phyloP scores from a whole-genome alignment of 2,797 vertebrate genomes.

The Sebastes miniatus region DNA sequence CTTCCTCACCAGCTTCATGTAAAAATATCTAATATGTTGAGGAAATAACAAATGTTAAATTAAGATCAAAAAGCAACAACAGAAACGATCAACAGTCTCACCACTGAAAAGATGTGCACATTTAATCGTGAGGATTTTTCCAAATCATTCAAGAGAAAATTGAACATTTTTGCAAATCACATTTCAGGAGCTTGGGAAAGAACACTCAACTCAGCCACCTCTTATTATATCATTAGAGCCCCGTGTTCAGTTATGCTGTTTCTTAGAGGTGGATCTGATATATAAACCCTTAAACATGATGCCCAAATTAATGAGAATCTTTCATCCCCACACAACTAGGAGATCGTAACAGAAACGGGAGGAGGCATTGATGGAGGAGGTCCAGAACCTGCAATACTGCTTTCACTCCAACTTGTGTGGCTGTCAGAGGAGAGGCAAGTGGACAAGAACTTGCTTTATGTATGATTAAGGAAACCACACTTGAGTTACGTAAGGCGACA shows the following conservation, averaged over 20 bases:
- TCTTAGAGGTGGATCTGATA: slow-evolving; percentile 10
- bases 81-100: slow-evolving; percentile 42
- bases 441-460: background rate
- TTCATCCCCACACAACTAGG: slow-evolving; percentile 6
- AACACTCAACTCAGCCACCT: slow-evolving; percentile 26
- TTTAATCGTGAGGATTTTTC: slow-evolving; percentile 70
- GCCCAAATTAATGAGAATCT: background rate
- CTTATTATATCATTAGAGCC: slow-evolving; percentile 27
- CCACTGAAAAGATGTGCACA: slow-evolving; percentile 61
- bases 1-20: background rate
- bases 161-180: slow-evolving; percentile 59
- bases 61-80: background rate
- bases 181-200: slow-evolving; percentile 46
- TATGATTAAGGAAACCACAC: slow-evolving; percentile 6
- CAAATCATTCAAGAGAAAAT: slow-evolving; percentile 57
- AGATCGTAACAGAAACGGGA: slow-evolving; percentile 10
- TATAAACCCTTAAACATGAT: slow-evolving; percentile 18
- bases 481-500: slow-evolving; percentile 14
- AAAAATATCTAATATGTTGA: background rate
- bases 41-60: background rate
- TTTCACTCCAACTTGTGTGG: background rate
- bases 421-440: slow-evolving; percentile 6
- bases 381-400: slow-evolving; percentile 22
- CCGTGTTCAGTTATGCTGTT: slow-evolving; percentile 12
- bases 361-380: slow-evolving; percentile 26